Evolutionary conservation across 2,113 vertebrate genomes (phyloP), one percentile per base, ranked within the genome.

Genomic region (Stegastes partitus): DNA sequence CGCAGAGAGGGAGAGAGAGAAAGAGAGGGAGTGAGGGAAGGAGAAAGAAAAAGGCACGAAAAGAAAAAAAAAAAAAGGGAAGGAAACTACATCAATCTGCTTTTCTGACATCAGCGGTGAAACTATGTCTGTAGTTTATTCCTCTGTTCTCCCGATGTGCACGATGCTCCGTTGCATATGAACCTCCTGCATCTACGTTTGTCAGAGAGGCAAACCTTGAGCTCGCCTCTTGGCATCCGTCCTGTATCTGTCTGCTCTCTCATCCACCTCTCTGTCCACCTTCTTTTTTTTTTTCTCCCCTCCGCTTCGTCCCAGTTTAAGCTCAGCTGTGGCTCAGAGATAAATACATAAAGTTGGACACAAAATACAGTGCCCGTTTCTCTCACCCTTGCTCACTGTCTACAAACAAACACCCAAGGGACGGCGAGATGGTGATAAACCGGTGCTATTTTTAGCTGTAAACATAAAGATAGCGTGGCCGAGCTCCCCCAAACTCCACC

Each of bases 401-500:
- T 55, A 72, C 81, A 68, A 57, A 68, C 67, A 76, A 58, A 79
- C 23, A 54, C 56, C 66, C 61, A 28, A 37, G 34, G 71, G 79
- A 59, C 51, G 68, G 42, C 53, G 69, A 70, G 83, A 82, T 21
- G 49, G 55, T 69, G 65, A 87, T 84, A 83, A 88, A 86, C 74
- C 61, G 21, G 76, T 1, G 8, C 71, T 86, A 91, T 90, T 89
- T 89, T 86, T 88, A 92, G 82, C 65, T 51, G 21, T 79, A 85
- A 85, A 85, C 82, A 85, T 83, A 78, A 87, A 81, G 42, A 86
- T 74, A 57, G 53, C 64, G 50, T 73, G 57, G 51, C 68, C 56
- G 21, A 76, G 59, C 71, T 82, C 72, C 42, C n/a, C 49, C n/a
- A 22, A 68, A 68, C 23, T 85, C 69, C 28, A 66, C 22, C 23